Percentiles rank a stretch among this genome's conserved stretches.
Conservation (phyloP, 2,888 invertebrate species). For the Polia nebulosa region DNA sequence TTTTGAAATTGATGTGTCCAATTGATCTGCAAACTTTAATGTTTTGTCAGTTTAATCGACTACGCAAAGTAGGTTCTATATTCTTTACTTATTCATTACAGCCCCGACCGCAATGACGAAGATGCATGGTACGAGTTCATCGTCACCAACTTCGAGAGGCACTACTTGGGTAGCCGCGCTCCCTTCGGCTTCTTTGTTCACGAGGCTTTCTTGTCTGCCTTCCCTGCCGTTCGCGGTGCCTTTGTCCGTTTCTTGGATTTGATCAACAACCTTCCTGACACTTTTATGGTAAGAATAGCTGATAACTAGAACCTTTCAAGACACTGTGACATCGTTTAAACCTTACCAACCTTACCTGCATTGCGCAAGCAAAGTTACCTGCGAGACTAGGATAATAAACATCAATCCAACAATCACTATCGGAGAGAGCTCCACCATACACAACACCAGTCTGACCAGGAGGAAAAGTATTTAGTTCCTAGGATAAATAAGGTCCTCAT, state of each 20-base stretch:
- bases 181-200: slow-evolving; percentile 93
- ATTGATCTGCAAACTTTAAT: too few relatives aligned
- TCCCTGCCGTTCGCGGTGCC: slow-evolving; percentile 86
- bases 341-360: too few relatives aligned
- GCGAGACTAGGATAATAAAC: too few relatives aligned
- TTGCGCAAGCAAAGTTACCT: too few relatives aligned
- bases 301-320: too few relatives aligned
- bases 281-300: slow-evolving; percentile 87
- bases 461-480: too few relatives aligned
- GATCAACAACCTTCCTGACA: slow-evolving; percentile 89
- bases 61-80: neutral
- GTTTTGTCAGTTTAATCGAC: neutral
- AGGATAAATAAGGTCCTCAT: too few relatives aligned
- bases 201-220: slow-evolving; percentile 90
- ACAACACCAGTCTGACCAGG: too few relatives aligned
- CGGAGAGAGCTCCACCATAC: too few relatives aligned
- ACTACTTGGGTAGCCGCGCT: slow-evolving; percentile 92
- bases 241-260: slow-evolving; percentile 90
- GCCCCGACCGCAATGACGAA: slow-evolving; percentile 78
- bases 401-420: too few relatives aligned
- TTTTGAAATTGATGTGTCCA: too few relatives aligned
- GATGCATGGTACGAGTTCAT: slow-evolving; percentile 91
- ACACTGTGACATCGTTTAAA: too few relatives aligned
- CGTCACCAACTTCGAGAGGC: slow-evolving; percentile 91
- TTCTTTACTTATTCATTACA: slow-evolving; percentile 48